Percentiles rank a stretch among this genome's conserved stretches.
These are phyloP conservation scores for Cepphus grylle DNA, from an alignment of 2,113 vertebrate genomes.

Conservation along the genomic window DNA sequence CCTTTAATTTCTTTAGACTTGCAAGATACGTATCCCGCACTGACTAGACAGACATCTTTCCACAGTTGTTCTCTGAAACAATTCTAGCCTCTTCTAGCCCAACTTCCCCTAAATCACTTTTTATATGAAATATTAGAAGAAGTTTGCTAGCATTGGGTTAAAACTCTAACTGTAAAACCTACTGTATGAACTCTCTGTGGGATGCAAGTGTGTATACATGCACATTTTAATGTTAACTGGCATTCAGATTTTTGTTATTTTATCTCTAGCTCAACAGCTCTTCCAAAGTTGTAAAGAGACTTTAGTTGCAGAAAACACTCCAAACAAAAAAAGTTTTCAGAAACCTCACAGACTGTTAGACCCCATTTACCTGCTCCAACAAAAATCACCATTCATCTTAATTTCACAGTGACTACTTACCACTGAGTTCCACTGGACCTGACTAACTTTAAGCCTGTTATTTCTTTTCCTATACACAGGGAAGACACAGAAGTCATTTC, in stretches of 20 bases:
- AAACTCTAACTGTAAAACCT: background rate
- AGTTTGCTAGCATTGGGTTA: background rate
- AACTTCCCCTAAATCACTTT: fast-evolving
- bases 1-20: background rate
- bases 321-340: background rate
- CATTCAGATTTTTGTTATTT: background rate
- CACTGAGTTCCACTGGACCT: background rate
- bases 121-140: background rate
- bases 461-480: background rate
- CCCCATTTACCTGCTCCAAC: background rate
- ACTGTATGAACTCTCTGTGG: background rate
- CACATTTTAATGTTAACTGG: background rate
- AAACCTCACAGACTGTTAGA: background rate
- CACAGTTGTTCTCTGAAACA: background rate
- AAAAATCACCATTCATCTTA: background rate
- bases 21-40: background rate
- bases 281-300: background rate
- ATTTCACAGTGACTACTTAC: background rate
- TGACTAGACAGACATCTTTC: background rate
- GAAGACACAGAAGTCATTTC: background rate
- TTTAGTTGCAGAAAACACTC: background rate
- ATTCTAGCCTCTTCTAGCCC: background rate
- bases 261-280: background rate
- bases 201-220: background rate
- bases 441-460: background rate